Evolutionary conservation across 2,888 invertebrate genomes (phyloP).

Genomic region (Cheilosia impressa): DNA sequence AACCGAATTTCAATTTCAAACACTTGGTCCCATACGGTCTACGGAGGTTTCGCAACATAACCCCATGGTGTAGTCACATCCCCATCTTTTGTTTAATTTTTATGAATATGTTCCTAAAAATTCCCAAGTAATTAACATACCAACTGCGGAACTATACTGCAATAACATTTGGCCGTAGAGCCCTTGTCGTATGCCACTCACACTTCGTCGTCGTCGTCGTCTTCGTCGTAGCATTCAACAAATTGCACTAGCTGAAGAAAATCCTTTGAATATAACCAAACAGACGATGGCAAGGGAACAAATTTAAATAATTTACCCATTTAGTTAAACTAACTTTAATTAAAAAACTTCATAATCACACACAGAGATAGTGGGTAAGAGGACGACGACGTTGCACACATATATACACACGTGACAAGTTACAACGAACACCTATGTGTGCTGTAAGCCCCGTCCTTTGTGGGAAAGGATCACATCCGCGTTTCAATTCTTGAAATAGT

Average conservation of each 20-base stretch:
- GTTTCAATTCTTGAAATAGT: constrained; percentile 61
- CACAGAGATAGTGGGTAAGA: constrained; percentile 23
- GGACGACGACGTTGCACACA: neutral
- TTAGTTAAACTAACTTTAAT: constrained; percentile 72
- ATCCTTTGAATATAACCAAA: constrained; percentile 68
- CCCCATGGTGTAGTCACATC: constrained; percentile 34
- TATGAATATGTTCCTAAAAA: constrained; percentile 66
- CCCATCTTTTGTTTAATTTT: constrained; percentile 51
- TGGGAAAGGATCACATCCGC: constrained; percentile 28
- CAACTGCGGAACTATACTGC: constrained; percentile 66
- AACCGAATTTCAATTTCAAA: constrained; percentile 51
- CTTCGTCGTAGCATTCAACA: constrained; percentile 52
- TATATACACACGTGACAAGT: neutral
- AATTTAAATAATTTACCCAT: constrained; percentile 68
- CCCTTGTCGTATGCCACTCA: neutral
- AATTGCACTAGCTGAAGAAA: constrained; percentile 61
- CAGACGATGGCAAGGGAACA: constrained; percentile 23
- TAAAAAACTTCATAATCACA: constrained; percentile 75
- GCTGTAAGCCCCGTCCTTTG: neutral
- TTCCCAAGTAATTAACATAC: constrained; percentile 71
- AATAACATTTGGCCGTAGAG: constrained; percentile 51
- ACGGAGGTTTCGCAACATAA: constrained; percentile 48
- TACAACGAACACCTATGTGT: neutral
- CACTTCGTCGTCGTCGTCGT: neutral
- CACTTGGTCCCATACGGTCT: constrained; percentile 51